Evolutionary conservation across 2,797 vertebrate species (phyloP).

Genomic region (Cyclopterus lumpus): DNA sequence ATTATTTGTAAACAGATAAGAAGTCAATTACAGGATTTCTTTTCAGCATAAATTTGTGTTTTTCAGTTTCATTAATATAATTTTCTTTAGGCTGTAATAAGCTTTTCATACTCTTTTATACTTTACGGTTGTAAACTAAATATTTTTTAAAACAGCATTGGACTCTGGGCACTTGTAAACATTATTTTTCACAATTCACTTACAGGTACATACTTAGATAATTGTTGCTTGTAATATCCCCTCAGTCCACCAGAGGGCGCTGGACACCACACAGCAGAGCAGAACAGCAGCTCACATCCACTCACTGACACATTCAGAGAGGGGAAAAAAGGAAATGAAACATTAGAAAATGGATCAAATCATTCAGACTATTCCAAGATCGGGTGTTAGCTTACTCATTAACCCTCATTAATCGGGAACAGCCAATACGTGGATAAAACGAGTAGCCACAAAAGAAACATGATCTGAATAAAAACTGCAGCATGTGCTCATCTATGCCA

Average conservation of each 20-base stretch:
- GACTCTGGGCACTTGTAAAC: not conserved
- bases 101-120: too few species aligned
- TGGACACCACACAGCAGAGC: not conserved
- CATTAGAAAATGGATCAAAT: constrained; percentile 48
- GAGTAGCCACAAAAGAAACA: constrained; percentile 22
- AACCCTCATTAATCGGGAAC: constrained; percentile 21
- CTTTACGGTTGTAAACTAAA: too few species aligned
- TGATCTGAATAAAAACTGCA: constrained; percentile 4
- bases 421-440: constrained; percentile 19
- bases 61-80: not conserved
- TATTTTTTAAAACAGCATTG: too few species aligned
- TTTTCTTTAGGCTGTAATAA: too few species aligned
- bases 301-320: constrained; percentile 23
- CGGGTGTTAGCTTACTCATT: constrained; percentile 25
- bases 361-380: constrained; percentile 30
- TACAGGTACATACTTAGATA: not conserved
- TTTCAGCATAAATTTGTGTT: not conserved
- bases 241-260: constrained; percentile 40
- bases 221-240: not conserved
- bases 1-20: too few species aligned
- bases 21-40: not conserved
- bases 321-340: constrained; percentile 39
- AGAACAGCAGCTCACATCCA: not conserved
- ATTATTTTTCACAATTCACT: not conserved
- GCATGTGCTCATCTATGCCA: not conserved